phyloP scores from a whole-genome alignment of 2,113 vertebrate genomes.

The Peromyscus polionotus region DNA sequence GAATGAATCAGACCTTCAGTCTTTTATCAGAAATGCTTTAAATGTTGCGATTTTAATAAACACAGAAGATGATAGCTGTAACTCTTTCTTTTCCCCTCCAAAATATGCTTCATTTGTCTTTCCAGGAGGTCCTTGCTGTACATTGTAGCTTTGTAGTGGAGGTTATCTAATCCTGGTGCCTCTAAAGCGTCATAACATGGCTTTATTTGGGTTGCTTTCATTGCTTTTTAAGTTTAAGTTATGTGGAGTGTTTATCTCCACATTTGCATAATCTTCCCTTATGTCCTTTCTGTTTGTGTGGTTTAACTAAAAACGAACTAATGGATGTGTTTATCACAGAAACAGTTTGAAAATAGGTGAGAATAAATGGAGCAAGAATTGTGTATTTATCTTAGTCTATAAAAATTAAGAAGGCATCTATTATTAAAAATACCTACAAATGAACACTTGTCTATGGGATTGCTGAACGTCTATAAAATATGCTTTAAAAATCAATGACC shows the following conservation, averaged over 20 bases:
- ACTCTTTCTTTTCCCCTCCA: neutral
- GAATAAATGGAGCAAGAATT: neutral
- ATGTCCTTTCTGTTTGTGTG: neutral
- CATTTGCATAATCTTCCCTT: neutral
- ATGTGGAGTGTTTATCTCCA: neutral
- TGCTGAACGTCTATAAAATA: neutral
- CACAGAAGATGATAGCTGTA: neutral
- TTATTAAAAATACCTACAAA: neutral
- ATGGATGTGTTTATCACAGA: constrained; percentile 15
- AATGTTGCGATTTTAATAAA: neutral
- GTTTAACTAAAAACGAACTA: constrained; percentile 48
- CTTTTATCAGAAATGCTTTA: neutral
- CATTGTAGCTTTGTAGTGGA: neutral
- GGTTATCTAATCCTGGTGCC: neutral
- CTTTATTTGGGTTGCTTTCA: neutral
- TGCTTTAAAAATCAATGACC: neutral
- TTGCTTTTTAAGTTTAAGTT: neutral
- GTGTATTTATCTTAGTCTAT: neutral
- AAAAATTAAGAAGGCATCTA: neutral
- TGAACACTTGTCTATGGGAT: neutral
- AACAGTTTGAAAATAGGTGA: constrained; percentile 34
- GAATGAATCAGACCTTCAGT: neutral
- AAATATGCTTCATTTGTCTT: neutral
- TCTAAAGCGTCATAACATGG: neutral
- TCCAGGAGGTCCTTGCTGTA: neutral